These are phyloP conservation scores for Erpornis zantholeuca DNA, from an alignment of 2,113 vertebrate genomes.

Conservation along the genomic window DNA sequence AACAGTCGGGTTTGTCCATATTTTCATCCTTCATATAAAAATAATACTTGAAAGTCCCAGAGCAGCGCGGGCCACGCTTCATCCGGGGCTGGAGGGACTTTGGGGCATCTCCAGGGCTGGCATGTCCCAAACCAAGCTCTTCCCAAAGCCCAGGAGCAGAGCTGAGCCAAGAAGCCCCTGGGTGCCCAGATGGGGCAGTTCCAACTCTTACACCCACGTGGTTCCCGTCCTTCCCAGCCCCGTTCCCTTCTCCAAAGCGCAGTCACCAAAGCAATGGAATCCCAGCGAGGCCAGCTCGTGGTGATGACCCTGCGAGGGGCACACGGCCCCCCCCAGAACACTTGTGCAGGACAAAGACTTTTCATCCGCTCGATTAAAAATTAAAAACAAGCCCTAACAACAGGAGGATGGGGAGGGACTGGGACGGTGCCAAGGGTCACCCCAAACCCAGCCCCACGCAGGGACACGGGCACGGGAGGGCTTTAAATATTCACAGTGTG, in stretches of 20 bases:
- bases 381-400: background rate
- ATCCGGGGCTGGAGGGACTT: background rate
- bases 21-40: background rate
- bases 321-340: background rate
- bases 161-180: background rate
- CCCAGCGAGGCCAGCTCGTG: constrained; percentile 30
- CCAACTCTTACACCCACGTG: fast-evolving
- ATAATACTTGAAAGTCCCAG: background rate
- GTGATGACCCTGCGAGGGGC: background rate
- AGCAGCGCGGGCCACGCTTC: background rate
- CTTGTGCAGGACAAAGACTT: background rate
- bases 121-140: background rate
- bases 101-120: background rate
- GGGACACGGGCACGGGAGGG: background rate
- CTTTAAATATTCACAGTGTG: constrained; percentile 76
- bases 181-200: background rate
- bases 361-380: background rate
- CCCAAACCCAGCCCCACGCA: background rate
- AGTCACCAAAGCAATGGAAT: background rate
- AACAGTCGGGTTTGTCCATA: background rate
- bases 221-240: background rate
- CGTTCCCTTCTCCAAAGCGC: background rate
- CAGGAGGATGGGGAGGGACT: background rate
- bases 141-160: background rate
- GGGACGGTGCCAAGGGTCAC: background rate